These are phyloP conservation scores for Rhynchotus rufescens DNA, from an alignment of 2,797 vertebrate genomes.

Conservation along the genomic window DNA sequence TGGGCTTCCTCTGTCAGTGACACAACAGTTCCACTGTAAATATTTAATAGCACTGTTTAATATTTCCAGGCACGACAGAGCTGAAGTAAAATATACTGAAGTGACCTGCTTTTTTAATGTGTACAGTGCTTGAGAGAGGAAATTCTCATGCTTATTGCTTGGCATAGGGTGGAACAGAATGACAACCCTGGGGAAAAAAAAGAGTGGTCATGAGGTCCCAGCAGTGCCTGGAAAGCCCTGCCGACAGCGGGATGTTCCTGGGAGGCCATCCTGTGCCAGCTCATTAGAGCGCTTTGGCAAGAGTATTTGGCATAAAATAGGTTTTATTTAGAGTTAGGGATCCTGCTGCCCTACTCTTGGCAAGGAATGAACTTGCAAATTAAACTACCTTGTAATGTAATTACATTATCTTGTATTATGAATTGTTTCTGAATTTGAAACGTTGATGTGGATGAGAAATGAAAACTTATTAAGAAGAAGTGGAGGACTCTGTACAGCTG, in stretches of 20 bases:
- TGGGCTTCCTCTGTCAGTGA: background rate
- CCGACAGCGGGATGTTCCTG: slow-evolving; percentile 30
- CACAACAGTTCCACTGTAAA: background rate
- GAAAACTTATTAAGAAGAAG: slow-evolving; percentile 3
- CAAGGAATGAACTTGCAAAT: slow-evolving; percentile 65
- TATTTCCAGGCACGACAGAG: slow-evolving; percentile 13
- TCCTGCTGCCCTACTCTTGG: slow-evolving; percentile 48
- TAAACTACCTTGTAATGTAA: slow-evolving; percentile 69
- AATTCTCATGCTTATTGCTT: background rate
- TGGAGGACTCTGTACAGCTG: background rate
- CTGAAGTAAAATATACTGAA: background rate
- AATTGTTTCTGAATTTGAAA: slow-evolving; percentile 65
- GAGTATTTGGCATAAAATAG: slow-evolving; percentile 58
- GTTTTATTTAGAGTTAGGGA: slow-evolving; percentile 65
- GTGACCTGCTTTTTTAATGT: background rate
- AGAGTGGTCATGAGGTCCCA: background rate
- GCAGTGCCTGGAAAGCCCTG: slow-evolving; percentile 41
- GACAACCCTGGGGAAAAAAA: background rate
- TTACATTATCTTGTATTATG: slow-evolving; percentile 52
- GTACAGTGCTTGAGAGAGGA: slow-evolving; percentile 28
- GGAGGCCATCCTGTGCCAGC: slow-evolving; percentile 62
- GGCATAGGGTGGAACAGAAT: slow-evolving; percentile 38
- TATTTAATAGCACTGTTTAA: background rate
- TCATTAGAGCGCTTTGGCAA: slow-evolving; percentile 72
- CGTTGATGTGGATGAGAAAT: slow-evolving; percentile 55